phyloP scores from a whole-genome alignment of 2,797 vertebrate species.

The Cryptoblepharus egeriae region DNA sequence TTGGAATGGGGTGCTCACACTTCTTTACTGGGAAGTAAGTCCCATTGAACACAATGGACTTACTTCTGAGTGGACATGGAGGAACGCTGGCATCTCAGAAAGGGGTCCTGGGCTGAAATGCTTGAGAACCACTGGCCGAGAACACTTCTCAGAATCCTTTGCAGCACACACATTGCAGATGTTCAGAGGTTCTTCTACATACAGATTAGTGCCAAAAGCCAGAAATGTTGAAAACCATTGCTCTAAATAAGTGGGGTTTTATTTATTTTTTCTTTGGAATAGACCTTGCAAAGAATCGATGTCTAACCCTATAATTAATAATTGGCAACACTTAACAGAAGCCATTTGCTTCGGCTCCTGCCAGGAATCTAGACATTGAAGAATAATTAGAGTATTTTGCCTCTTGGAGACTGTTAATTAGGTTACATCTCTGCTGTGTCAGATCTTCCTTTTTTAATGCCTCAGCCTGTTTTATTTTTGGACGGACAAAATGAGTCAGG shows the following conservation, averaged over 20 bases:
- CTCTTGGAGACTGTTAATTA: not conserved
- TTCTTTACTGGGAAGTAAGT: no score
- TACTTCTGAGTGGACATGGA: no score
- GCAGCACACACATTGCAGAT: not conserved
- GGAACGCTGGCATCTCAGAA: no score
- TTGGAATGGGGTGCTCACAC: no score
- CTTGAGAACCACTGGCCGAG: no score
- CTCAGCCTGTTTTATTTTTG: not conserved
- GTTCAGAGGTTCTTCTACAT: not conserved
- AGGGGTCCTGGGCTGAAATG: no score
- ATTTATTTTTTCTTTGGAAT: not conserved
- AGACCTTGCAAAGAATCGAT: constrained; percentile 15
- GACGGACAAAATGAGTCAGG: constrained; percentile 15
- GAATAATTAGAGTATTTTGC: constrained; percentile 24
- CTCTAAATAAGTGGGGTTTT: not conserved
- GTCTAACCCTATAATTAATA: constrained; percentile 37
- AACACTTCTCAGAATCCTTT: not conserved
- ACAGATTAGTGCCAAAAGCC: not conserved
- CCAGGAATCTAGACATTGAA: not conserved
- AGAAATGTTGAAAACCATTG: not conserved
- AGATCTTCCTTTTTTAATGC: not conserved
- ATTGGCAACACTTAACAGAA: constrained; percentile 16
- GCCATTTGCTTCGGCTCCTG: constrained; percentile 5
- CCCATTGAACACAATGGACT: no score
- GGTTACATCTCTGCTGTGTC: constrained; percentile 14